Evolutionary conservation across 2,797 vertebrate species (phyloP), one percentile per base, ranked within the genome.

Genomic region (Pagetopsis macropterus): DNA sequence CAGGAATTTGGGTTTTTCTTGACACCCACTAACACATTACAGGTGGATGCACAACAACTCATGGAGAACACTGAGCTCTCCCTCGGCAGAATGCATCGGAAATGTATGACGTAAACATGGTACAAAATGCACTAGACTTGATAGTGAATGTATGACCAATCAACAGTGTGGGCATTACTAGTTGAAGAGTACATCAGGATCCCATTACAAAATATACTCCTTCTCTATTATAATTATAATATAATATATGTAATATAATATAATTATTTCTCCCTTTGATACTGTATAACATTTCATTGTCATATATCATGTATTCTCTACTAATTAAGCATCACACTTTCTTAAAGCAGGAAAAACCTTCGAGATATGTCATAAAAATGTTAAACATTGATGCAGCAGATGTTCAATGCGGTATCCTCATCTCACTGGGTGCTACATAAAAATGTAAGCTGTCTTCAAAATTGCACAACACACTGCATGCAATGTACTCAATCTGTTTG

Each of bases 301-400:
- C 23, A 9, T 44, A 27, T 21, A 48, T 40, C 50, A 61, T 5
- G 7, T 16, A 52, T 12, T 11, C 31, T 19, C 19, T 16, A 8
- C 57, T n/a, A 14, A 58, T 54, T 58, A 21, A 52, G 31, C 15
- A 45, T 50, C 50, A 37, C 19, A 61, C 19, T 27, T 54, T 64
- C 27, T 50, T 19, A 6, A 44, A 46, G 33, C 58, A 41, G 33
- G 33, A 4, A 13, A 55, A 64, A 65, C 9, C 27, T 68, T 5
- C 48, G n/a, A 50, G 10, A 71, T 27, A 70, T 1, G 0, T 6
- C 68, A 12, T 54, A 33, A 37, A 82, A 52, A 70, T 45, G 15
- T 33, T 56, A 14, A 51, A 23, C 51, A 15, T 8, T 41, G 1
- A 70, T 59, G 7, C 1, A 52, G 13, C 19, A 62, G 23, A 62